A percentile compares a stretch with the other conserved stretches of the same genome.
These are phyloP conservation scores for Colletes collaris DNA, from an alignment of 2,888 invertebrate species.

Conservation along the genomic window DNA sequence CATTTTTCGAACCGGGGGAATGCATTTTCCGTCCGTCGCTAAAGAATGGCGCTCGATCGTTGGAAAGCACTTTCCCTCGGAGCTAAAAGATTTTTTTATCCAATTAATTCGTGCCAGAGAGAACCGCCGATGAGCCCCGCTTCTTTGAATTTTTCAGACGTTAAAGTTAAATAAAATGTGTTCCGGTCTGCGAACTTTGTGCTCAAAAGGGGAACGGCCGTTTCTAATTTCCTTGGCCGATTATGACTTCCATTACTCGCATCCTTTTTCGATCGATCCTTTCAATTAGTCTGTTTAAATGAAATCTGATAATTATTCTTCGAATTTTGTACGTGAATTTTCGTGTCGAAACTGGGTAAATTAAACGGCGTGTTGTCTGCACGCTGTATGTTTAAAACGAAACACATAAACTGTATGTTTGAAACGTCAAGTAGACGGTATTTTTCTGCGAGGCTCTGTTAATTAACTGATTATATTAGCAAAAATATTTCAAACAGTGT, in stretches of 20 bases:
- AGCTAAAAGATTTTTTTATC: conserved; percentile 53
- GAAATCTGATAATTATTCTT: background rate
- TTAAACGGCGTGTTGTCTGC: too few species aligned
- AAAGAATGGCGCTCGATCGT: conserved; percentile 43
- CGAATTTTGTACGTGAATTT: too few species aligned
- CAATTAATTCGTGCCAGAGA: conserved; percentile 42
- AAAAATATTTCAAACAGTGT: too few species aligned
- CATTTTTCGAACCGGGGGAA: conserved; percentile 43
- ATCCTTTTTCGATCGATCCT: background rate
- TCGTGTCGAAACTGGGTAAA: too few species aligned
- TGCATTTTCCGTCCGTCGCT: conserved; percentile 35
- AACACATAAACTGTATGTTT: too few species aligned
- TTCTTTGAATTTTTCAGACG: conserved; percentile 48
- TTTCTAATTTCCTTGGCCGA: conserved; percentile 8
- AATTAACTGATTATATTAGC: too few species aligned
- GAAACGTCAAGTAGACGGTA: too few species aligned
- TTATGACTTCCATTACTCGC: background rate
- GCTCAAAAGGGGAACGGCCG: conserved; percentile 1
- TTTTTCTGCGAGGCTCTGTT: too few species aligned
- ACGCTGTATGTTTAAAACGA: too few species aligned
- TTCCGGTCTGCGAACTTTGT: conserved; percentile 14
- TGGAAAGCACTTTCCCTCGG: conserved; percentile 36
- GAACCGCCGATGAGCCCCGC: conserved; percentile 8
- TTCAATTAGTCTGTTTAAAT: background rate
- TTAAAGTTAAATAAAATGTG: conserved; percentile 39